phyloP scores from a whole-genome alignment of 2,113 vertebrate genomes.

The Galbula dea region DNA sequence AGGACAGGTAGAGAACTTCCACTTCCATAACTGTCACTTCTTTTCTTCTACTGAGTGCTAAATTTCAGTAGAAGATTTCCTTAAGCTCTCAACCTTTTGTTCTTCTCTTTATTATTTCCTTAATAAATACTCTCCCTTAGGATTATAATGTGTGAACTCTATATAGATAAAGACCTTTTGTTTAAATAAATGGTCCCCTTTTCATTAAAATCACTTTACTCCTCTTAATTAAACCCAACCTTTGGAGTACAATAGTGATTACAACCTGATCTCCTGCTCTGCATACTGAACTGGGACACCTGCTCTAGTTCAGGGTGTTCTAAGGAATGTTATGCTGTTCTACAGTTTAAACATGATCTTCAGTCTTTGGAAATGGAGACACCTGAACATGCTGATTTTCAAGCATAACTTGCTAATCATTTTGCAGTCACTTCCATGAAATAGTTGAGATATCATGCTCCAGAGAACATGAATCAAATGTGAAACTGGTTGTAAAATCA shows the following conservation, averaged over 20 bases:
- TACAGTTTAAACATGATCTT: background rate
- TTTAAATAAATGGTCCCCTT: constrained; percentile 30
- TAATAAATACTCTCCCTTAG: background rate
- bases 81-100: background rate
- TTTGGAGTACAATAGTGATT: constrained; percentile 36
- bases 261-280: background rate
- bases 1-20: background rate
- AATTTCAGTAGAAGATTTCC: background rate
- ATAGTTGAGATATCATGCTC: background rate
- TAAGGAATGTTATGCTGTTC: background rate
- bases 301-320: background rate
- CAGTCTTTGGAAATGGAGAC: background rate
- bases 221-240: constrained; percentile 46
- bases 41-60: background rate
- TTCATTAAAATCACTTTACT: constrained; percentile 27
- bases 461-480: background rate
- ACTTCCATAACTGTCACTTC: background rate
- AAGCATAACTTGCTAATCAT: constrained; percentile 10
- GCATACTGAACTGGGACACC: background rate
- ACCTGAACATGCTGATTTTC: background rate
- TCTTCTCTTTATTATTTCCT: constrained; percentile 4
- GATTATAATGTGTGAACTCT: background rate
- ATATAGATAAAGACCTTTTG: constrained; percentile 5
- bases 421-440: background rate
- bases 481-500: constrained; percentile 32